Base-by-base conservation (phyloP, 2,113 vertebrate genomes). In the Amazona guildingii region DNA sequence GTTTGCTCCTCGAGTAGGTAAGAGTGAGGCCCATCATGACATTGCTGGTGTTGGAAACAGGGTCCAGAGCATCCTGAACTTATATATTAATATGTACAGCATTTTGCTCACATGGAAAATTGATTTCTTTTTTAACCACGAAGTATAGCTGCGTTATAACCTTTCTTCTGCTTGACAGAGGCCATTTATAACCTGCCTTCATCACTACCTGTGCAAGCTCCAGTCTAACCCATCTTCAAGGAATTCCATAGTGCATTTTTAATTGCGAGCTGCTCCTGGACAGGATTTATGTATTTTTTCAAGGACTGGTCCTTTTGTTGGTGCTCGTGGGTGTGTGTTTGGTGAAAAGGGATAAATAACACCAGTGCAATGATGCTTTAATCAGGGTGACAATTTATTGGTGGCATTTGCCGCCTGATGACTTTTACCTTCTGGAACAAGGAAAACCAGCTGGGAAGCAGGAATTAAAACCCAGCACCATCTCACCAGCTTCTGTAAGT, bases 111-210 rank as follows among this genome's bases (percentile, higher is more conserved):
- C 95, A 90, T 2, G 28, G 96, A 94, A 97, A 97, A 98, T 97
- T 96, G 97, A 97, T 98, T 98, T 97, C 89, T 94, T 98, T 95
- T 97, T 96, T 96, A 97, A 97, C 95, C 95, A 96, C 25, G 1
- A 98, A 97, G 90, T 91, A 91, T 66, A 92, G 95, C 3, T 1
- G 72, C 97, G 97, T 97, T 97, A 95, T 97, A 97, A 97, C 97
- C 96, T 98, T 98, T 97, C 97, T 91, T 88, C 87, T 52, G 82
- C 84, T 94, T 96, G 96, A 96, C 96, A 97, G 94, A 96, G 94
- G 94, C 95, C 96, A 91, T 98, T 98, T 98, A 97, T 98, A 97
- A 97, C 92, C 94, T 73, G 52, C 94, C 90, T 96, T 96, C 96
- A 85, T 83, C 17, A 17, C 90, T 82, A 92, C 95, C 93, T 89